Percentiles rank a stretch among this genome's conserved stretches.
These are phyloP conservation scores for Malachius bipustulatus DNA, from an alignment of 2,888 invertebrate species.

Conservation along the genomic window DNA sequence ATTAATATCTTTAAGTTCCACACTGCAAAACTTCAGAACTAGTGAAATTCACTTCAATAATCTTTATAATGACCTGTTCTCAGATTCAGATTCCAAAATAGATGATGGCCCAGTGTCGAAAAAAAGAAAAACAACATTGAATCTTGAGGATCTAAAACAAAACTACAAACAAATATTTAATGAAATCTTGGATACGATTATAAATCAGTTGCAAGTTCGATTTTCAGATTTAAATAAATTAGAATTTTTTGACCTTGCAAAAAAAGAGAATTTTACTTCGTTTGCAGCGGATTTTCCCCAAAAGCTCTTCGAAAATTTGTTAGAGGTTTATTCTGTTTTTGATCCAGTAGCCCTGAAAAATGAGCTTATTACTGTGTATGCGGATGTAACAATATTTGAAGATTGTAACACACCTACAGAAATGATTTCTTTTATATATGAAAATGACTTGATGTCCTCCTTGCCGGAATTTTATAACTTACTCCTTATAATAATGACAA, in stretches of 20 bases:
- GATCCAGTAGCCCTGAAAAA: slow-evolving; percentile 4
- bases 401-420: no score
- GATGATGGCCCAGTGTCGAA: slow-evolving; percentile 4
- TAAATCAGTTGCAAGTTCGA: slow-evolving; percentile 5
- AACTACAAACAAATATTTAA: no score
- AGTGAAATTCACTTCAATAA: slow-evolving; percentile 4
- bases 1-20: not conserved
- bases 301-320: slow-evolving; percentile 3
- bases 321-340: slow-evolving; percentile 5
- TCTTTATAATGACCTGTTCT: no score
- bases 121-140: slow-evolving; percentile 9
- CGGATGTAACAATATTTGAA: slow-evolving; percentile 6
- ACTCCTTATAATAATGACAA: no score
- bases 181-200: slow-evolving; percentile 8
- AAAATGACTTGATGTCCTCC: no score
- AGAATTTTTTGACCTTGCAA: slow-evolving; percentile 5
- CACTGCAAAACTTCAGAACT: slow-evolving; percentile 2
- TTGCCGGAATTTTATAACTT: no score
- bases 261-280: slow-evolving; percentile 6
- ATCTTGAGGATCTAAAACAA: slow-evolving; percentile 1
- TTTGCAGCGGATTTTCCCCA: slow-evolving; percentile 6
- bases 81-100: no score
- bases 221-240: slow-evolving; percentile 9
- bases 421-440: no score
- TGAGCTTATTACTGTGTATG: slow-evolving; percentile 7